Percentiles rank a stretch among this genome's conserved stretches.
These are phyloP conservation scores for Lymantria monacha DNA, from an alignment of 2,888 invertebrate genomes.

Conservation along the genomic window DNA sequence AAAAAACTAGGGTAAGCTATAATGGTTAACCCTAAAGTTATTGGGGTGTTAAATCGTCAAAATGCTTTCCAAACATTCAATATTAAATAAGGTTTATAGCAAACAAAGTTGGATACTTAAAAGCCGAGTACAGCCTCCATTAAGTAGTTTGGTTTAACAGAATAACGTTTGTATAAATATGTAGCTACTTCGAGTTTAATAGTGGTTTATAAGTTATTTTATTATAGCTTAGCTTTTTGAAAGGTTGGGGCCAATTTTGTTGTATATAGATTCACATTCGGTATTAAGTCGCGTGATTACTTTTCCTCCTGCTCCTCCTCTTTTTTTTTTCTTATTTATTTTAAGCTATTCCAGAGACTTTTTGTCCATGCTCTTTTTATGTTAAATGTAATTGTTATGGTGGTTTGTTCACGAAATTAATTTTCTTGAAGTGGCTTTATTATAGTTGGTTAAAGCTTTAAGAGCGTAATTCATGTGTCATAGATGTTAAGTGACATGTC, in stretches of 20 bases:
- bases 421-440: no score
- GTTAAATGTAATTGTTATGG: no score
- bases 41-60: conserved; percentile 12
- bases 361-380: no score
- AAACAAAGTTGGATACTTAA: conserved; percentile 21
- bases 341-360: no score
- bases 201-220: conserved; percentile 9
- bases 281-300: no score
- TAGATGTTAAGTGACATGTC: no score
- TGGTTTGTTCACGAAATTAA: no score
- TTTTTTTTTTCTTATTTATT: no score
- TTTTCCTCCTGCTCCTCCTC: no score
- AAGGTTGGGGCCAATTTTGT: background rate
- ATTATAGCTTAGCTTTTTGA: conserved; percentile 10
- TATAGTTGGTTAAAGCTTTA: no score
- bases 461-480: no score
- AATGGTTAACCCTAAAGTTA: background rate
- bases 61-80: conserved; percentile 13
- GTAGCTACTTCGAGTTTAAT: conserved; percentile 22
- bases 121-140: conserved; percentile 16
- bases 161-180: conserved; percentile 20
- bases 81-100: conserved; percentile 26
- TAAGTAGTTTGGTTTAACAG: conserved; percentile 19
- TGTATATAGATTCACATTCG: conserved; percentile 3
- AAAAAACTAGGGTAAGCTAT: no score